These are phyloP conservation scores for Elephas maximus DNA, from an alignment of 2,113 vertebrate species.

Conservation along the genomic window DNA sequence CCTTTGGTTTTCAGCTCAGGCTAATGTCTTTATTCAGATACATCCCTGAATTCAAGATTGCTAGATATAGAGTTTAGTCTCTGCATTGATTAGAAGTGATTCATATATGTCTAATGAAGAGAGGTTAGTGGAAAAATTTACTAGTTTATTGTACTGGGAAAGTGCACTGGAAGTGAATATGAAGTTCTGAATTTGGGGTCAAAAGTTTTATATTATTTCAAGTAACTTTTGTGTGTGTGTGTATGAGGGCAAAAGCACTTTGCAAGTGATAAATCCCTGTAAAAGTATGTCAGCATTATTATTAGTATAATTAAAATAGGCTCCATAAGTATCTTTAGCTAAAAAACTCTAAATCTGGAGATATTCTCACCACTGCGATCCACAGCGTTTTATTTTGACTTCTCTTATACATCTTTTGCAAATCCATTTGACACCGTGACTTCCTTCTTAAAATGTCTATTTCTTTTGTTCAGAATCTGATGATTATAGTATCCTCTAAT, in stretches of 20 bases:
- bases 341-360: not conserved
- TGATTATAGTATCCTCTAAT: not conserved
- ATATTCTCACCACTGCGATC: not conserved
- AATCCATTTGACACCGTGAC: constrained; percentile 5
- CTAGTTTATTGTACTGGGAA: not conserved
- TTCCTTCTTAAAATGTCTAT: constrained; percentile 35
- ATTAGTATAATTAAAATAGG: not conserved
- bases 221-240: not conserved
- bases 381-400: not conserved
- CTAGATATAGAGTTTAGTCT: not conserved
- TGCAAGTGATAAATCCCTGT: not conserved
- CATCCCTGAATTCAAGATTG: not conserved
- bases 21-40: not conserved
- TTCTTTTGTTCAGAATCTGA: constrained; percentile 12
- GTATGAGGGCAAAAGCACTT: not conserved
- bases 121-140: not conserved
- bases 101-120: not conserved
- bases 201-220: not conserved
- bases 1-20: not conserved
- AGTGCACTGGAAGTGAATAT: not conserved
- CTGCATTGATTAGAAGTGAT: not conserved
- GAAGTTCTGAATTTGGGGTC: not conserved
- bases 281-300: not conserved
- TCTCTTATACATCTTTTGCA: constrained; percentile 22
- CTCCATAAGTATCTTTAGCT: not conserved